Percentiles rank a stretch among this genome's conserved stretches.
Evolutionary conservation across 2,797 vertebrate genomes (phyloP).

Genomic region (Acridotheres tristis): DNA sequence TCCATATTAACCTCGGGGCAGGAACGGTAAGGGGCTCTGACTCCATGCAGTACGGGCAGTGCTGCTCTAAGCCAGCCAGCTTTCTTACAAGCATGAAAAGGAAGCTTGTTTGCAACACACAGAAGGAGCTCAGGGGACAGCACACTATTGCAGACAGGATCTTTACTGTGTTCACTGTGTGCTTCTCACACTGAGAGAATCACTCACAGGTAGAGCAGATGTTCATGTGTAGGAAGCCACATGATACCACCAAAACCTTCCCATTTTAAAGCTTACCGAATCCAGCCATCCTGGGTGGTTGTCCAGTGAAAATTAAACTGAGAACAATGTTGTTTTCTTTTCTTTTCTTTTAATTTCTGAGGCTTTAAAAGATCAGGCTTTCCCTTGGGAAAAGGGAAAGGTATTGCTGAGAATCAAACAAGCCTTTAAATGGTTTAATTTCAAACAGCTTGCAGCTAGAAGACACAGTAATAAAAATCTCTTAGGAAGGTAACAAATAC

Average conservation of each 20-base stretch:
- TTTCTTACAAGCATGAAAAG: rapidly evolving
- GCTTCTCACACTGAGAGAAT: background rate
- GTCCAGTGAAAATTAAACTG: background rate
- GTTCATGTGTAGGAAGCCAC: background rate
- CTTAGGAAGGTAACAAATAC: background rate
- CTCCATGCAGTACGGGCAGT: background rate
- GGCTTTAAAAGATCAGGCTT: background rate
- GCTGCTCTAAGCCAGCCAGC: background rate
- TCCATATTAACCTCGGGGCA: background rate
- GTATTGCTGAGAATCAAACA: background rate
- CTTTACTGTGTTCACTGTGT: background rate
- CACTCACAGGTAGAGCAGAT: background rate
- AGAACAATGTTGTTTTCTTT: background rate
- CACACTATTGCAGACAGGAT: background rate
- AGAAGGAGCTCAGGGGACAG: background rate
- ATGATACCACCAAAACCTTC: background rate
- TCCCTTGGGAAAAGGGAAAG: background rate
- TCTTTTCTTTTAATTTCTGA: background rate
- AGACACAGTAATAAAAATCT: background rate
- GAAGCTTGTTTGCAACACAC: background rate
- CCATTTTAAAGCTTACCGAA: background rate
- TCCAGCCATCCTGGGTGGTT: background rate
- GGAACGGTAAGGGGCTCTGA: background rate
- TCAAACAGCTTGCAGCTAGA: background rate
- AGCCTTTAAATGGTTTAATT: background rate